These are phyloP conservation scores for Drosophila fungiperda DNA, from an alignment of 2,888 invertebrate species.

Conservation along the genomic window DNA sequence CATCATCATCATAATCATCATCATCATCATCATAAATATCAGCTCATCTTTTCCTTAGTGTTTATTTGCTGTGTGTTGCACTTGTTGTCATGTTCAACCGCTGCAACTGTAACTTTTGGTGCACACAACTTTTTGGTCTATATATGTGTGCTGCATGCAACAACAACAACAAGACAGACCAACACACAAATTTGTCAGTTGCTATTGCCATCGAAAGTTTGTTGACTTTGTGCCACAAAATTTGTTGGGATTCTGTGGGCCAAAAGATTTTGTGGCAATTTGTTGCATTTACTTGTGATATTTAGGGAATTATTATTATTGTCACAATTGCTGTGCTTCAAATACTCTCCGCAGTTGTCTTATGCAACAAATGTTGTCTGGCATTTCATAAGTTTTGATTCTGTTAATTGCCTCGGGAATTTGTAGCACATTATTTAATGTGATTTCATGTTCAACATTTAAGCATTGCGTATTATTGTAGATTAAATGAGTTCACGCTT, in stretches of 20 bases:
- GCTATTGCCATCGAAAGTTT: slow-evolving; percentile 7
- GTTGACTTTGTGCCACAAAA: slow-evolving; percentile 15
- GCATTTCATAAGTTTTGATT: neutral
- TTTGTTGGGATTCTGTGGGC: slow-evolving; percentile 34
- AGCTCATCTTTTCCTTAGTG: neutral
- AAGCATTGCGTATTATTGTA: neutral
- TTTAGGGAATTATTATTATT: slow-evolving; percentile 15
- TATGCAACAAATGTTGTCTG: too few species aligned
- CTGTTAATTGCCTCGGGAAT: neutral
- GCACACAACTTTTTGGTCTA: slow-evolving; percentile 10
- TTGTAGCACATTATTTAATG: neutral
- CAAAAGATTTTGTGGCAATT: slow-evolving; percentile 22
- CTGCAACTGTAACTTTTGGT: slow-evolving; percentile 35
- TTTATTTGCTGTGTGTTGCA: neutral
- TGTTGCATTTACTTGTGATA: slow-evolving; percentile 16
- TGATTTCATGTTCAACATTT: neutral
- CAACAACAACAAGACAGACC: neutral
- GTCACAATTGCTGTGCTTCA: neutral
- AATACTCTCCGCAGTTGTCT: neutral
- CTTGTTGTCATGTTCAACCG: slow-evolving; percentile 15
- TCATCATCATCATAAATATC: neutral
- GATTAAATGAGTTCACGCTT: neutral
- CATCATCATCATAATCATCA: neutral
- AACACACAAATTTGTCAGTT: slow-evolving; percentile 15
- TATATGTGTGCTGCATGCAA: neutral